Conservation (phyloP, 2,888 invertebrate genomes). For the Minunthozetes semirufus region DNA sequence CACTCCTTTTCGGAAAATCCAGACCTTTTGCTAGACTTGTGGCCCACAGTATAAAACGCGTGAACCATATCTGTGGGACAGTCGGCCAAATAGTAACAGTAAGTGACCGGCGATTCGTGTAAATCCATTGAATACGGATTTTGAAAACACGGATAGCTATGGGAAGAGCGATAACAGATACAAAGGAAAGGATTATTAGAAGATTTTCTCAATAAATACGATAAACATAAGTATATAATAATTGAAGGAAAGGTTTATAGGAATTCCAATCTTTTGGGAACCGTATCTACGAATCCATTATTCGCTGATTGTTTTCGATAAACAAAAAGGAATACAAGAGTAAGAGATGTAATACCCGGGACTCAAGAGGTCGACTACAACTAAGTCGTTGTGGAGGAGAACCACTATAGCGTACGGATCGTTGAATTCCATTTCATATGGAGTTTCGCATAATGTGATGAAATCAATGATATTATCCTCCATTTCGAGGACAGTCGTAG, state of each 20-base stretch:
- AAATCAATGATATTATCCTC: conserved; percentile 97
- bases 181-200: not conserved
- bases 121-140: conserved; percentile 99
- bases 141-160: conserved; percentile 86
- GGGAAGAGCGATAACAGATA: not conserved
- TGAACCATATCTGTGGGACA: conserved; percentile 97
- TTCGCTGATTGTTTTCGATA: not conserved
- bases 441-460: conserved; percentile 88
- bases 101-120: conserved; percentile 96
- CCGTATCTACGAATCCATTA: not conserved
- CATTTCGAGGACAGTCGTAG: conserved; percentile 97
- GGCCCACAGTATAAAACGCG: conserved; percentile 92
- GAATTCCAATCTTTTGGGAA: not conserved
- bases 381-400: conserved; percentile 92
- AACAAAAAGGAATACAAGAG: not conserved
- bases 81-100: conserved; percentile 92
- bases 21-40: conserved; percentile 51
- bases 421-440: conserved; percentile 70
- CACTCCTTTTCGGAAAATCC: conserved; percentile 87
- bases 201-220: not conserved
- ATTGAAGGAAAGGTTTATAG: not conserved
- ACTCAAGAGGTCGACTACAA: conserved; percentile 90
- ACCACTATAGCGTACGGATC: conserved; percentile 98
- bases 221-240: not conserved
- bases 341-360: conserved; percentile 57